phyloP scores from a whole-genome alignment of 2,888 invertebrate genomes.

The Fragum fragum region DNA sequence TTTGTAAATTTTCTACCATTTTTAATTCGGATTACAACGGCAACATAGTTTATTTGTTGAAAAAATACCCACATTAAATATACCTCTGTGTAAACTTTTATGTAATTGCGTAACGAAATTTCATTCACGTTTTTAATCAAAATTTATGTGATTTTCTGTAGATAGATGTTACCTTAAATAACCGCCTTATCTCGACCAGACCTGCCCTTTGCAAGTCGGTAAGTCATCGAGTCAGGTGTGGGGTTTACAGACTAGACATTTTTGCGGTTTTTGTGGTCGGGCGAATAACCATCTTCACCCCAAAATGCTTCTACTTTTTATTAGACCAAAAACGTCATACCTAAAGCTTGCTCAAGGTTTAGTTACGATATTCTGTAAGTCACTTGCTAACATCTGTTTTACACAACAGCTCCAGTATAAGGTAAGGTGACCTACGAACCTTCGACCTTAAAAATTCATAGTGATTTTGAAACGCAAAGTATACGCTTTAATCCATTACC shows the following conservation, averaged over 20 bases:
- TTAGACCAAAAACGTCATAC: too few relatives aligned
- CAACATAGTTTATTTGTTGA: too few relatives aligned
- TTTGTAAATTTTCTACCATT: too few relatives aligned
- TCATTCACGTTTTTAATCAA: not conserved
- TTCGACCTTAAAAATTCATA: not conserved
- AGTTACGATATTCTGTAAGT: not conserved
- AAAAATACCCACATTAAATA: too few relatives aligned
- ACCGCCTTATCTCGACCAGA: not conserved
- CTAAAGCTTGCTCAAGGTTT: too few relatives aligned
- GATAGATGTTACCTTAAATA: not conserved
- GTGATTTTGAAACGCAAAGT: too few relatives aligned
- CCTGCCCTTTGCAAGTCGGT: not conserved
- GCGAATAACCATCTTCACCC: not conserved
- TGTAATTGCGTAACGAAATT: not conserved
- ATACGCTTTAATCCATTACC: too few relatives aligned
- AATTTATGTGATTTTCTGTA: not conserved
- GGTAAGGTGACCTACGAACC: not conserved
- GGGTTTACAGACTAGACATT: not conserved
- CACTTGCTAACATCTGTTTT: not conserved
- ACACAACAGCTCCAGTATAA: not conserved
- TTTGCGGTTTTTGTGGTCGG: constrained; percentile 53
- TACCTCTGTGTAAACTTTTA: too few relatives aligned
- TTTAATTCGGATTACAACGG: too few relatives aligned
- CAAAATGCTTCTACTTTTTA: not conserved
- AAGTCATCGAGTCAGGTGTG: too few relatives aligned